A percentile compares a stretch with the other conserved stretches of the same genome.
Evolutionary conservation across 2,113 vertebrate genomes (phyloP).

Genomic region (Anguilla japonica): DNA sequence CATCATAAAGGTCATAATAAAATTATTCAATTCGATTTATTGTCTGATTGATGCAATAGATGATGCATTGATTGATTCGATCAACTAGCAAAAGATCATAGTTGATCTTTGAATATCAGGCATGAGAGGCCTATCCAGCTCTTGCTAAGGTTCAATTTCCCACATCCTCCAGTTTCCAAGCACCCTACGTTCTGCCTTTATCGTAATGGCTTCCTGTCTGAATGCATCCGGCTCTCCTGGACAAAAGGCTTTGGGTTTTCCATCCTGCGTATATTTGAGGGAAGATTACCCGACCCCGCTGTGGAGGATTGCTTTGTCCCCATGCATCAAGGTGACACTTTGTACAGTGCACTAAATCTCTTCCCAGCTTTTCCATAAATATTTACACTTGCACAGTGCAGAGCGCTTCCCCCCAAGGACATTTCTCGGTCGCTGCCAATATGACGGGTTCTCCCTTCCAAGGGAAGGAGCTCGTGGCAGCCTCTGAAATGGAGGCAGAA

Average conservation of each 20-base stretch:
- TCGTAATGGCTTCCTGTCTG: background rate
- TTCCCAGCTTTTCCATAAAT: conserved; percentile 15
- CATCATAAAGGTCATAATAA: background rate
- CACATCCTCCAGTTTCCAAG: background rate
- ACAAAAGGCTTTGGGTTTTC: background rate
- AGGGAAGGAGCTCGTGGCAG: background rate
- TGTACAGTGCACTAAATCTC: conserved; percentile 15
- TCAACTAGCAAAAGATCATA: background rate
- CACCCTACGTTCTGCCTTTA: background rate
- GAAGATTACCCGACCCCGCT: background rate
- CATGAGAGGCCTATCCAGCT: background rate
- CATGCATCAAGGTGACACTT: conserved; percentile 17
- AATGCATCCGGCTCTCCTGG: background rate
- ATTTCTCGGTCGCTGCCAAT: background rate
- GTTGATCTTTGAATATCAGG: background rate
- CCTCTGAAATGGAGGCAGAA: background rate
- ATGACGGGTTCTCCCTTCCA: background rate
- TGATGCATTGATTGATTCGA: no score
- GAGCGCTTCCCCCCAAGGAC: background rate
- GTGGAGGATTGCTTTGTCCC: background rate
- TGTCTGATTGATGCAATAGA: background rate
- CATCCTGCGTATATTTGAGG: background rate
- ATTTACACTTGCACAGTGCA: conserved; percentile 3
- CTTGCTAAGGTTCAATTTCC: background rate
- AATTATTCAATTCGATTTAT: background rate